Conservation (phyloP, 2,888 invertebrate species). For the Lapara coniferarum region DNA sequence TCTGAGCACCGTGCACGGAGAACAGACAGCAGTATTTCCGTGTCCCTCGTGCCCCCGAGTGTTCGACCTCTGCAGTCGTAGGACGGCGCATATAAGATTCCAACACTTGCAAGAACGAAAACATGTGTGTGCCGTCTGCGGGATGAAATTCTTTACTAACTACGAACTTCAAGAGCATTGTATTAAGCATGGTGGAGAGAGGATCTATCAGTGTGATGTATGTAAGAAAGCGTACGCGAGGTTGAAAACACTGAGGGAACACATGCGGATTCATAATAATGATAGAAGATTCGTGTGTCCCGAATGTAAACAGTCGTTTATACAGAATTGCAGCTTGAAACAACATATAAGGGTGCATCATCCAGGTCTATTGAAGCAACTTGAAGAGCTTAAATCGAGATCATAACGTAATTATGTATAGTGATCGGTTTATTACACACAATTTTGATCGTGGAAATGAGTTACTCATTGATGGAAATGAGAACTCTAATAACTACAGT, state of each 20-base stretch:
- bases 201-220: constrained; percentile 69
- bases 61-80: constrained; percentile 71
- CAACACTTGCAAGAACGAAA: constrained; percentile 76
- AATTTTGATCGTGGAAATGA: too few relatives aligned
- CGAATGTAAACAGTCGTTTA: constrained; percentile 66
- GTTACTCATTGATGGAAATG: too few relatives aligned
- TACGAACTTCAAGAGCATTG: constrained; percentile 82
- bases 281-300: constrained; percentile 75
- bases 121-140: constrained; percentile 77
- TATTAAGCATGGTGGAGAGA: constrained; percentile 70
- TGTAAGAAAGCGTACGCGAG: constrained; percentile 74
- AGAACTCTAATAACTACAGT: too few relatives aligned
- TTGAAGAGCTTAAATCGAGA: not conserved
- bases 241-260: constrained; percentile 62
- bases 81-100: constrained; percentile 72
- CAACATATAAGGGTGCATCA: constrained; percentile 75
- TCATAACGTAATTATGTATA: not conserved
- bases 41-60: constrained; percentile 73
- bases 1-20: constrained; percentile 66
- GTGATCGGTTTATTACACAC: not conserved
- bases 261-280: constrained; percentile 72
- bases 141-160: constrained; percentile 81
- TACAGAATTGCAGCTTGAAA: constrained; percentile 75
- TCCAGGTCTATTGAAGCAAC: constrained; percentile 59
- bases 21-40: constrained; percentile 70